Conservation (phyloP, 2,113 vertebrate genomes). For the Cryptomyrus ogoouensis region DNA sequence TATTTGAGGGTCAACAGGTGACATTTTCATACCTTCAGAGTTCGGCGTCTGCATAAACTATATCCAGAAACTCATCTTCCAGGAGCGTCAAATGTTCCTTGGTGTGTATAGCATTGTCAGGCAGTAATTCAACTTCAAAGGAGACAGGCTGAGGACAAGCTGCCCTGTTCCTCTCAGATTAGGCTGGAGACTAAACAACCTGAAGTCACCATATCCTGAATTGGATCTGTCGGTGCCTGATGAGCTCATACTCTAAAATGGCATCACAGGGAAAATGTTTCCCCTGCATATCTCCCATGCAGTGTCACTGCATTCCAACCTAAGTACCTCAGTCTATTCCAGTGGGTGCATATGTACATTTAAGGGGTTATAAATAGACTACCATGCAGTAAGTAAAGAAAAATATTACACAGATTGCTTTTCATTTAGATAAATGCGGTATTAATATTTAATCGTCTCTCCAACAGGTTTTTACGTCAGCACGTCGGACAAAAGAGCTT, state of each 20-base stretch:
- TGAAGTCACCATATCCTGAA: constrained; percentile 6
- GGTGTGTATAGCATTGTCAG: background rate
- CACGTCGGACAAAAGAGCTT: background rate
- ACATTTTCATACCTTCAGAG: background rate
- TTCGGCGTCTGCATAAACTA: background rate
- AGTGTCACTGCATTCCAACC: constrained; percentile 16
- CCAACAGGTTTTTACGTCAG: background rate
- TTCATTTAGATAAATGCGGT: background rate
- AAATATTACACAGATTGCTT: background rate
- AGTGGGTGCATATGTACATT: background rate
- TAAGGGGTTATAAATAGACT: background rate
- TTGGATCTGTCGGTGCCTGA: background rate
- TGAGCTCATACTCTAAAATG: constrained; percentile 15
- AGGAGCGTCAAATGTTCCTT: background rate
- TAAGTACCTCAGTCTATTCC: constrained; percentile 8
- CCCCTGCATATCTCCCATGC: constrained; percentile 3
- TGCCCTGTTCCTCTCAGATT: constrained; percentile 11
- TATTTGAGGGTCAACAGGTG: background rate
- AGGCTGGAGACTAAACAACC: background rate
- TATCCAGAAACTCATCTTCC: background rate
- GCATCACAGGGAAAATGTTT: background rate
- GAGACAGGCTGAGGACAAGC: background rate
- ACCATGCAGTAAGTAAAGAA: background rate
- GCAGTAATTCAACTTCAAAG: background rate
- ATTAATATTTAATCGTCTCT: background rate